phyloP scores from a whole-genome alignment of 1,140 invertebrate species.

The Brachystomella parvula region DNA sequence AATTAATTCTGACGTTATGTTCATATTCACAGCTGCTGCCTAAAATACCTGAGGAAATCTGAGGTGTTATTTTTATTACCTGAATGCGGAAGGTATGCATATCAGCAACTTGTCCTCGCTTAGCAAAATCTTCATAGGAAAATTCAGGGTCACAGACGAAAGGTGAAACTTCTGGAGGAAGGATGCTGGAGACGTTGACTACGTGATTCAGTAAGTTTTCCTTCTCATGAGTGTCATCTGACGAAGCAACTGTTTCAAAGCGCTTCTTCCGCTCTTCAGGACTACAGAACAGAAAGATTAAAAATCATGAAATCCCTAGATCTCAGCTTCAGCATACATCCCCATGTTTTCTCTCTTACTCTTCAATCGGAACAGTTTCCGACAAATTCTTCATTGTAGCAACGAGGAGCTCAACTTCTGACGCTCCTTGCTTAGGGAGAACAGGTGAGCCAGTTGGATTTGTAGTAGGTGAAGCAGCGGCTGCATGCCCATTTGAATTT shows the following conservation, averaged over 20 bases:
- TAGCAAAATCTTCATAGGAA: slow-evolving; percentile 74
- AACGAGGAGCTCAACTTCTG: slow-evolving; percentile 34
- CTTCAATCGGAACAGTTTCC: slow-evolving; percentile 36
- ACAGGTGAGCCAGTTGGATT: slow-evolving; percentile 1
- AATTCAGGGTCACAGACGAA: slow-evolving; percentile 70
- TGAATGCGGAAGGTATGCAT: slow-evolving; percentile 71
- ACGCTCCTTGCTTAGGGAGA: slow-evolving; percentile 25
- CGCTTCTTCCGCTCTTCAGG: slow-evolving; percentile 36
- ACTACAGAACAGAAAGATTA: slow-evolving; percentile 18
- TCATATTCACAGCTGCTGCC: no score
- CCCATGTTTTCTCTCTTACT: slow-evolving; percentile 22
- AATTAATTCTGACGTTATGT: no score
- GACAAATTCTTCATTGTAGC: slow-evolving; percentile 38
- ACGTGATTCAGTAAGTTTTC: slow-evolving; percentile 25
- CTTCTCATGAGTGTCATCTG: slow-evolving; percentile 34
- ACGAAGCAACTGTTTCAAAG: slow-evolving; percentile 34
- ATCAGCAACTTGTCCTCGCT: slow-evolving; percentile 56
- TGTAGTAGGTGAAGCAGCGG: neutral
- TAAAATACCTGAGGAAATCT: neutral
- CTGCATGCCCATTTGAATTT: slow-evolving; percentile 13
- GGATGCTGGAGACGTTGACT: slow-evolving; percentile 35
- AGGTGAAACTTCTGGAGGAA: slow-evolving; percentile 56
- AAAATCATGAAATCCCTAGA: no score
- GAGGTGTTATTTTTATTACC: slow-evolving; percentile 36
- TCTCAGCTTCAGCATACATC: no score